phyloP scores from a whole-genome alignment of 2,113 vertebrate genomes.

The Oostethus manadensis region DNA sequence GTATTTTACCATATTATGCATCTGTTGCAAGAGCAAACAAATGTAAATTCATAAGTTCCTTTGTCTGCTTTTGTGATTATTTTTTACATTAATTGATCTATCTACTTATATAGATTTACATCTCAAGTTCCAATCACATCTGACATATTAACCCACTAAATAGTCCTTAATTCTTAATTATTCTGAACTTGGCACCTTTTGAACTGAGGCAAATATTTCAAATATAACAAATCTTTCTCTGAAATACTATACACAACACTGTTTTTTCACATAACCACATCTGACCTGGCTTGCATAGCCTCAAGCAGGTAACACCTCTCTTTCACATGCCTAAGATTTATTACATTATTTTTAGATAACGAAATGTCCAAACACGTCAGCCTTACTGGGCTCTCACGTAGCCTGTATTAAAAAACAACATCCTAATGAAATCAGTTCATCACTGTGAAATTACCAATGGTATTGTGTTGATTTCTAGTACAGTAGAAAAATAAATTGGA shows the following conservation, averaged over 20 bases:
- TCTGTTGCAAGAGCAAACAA: not conserved
- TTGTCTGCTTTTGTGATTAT: too few relatives aligned
- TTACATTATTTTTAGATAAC: slow-evolving; percentile 10
- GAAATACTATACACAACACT: slow-evolving; percentile 18
- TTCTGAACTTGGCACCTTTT: not conserved
- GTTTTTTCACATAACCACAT: slow-evolving; percentile 23
- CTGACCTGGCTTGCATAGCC: slow-evolving; percentile 29
- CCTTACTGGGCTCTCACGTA: slow-evolving; percentile 4
- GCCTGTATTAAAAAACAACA: not conserved
- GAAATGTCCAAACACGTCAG: slow-evolving; percentile 40
- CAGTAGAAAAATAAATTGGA: not conserved
- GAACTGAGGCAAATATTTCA: slow-evolving; percentile 21
- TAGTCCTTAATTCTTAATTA: slow-evolving; percentile 26
- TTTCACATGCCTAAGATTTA: slow-evolving; percentile 40
- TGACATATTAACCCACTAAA: slow-evolving; percentile 26
- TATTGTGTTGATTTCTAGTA: not conserved
- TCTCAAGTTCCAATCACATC: slow-evolving; percentile 5
- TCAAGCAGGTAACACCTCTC: slow-evolving; percentile 27
- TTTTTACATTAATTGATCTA: not conserved
- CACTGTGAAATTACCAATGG: not conserved
- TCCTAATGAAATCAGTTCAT: not conserved
- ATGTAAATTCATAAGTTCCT: not conserved
- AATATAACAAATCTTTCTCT: slow-evolving; percentile 50
- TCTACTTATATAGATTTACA: slow-evolving; percentile 1
- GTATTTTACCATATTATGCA: not conserved